Conservation (phyloP, 2,113 vertebrate species). For the Uria lomvia region DNA sequence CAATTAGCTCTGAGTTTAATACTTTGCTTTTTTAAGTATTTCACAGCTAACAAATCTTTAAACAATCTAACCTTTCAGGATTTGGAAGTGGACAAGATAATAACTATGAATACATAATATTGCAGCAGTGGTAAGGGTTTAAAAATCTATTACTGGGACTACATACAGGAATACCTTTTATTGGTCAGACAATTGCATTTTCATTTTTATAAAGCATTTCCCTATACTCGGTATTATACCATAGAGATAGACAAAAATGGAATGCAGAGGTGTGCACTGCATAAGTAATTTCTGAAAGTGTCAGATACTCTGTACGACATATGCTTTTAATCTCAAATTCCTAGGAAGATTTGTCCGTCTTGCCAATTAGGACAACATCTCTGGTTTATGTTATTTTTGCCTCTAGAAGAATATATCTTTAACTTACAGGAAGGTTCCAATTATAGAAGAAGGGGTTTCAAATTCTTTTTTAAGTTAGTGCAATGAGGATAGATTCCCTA, state of each 20-base stretch:
- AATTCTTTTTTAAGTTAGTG: not conserved
- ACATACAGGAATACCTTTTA: slow-evolving; percentile 58
- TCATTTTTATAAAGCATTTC: slow-evolving; percentile 55
- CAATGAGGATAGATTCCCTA: not conserved
- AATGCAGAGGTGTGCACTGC: not conserved
- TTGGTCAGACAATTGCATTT: slow-evolving; percentile 69
- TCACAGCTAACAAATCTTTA: slow-evolving; percentile 75
- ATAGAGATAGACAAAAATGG: slow-evolving; percentile 7
- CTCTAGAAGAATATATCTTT: not conserved
- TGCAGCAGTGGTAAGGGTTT: slow-evolving; percentile 56
- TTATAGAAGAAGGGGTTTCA: not conserved
- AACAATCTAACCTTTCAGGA: slow-evolving; percentile 72
- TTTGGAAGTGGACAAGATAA: slow-evolving; percentile 75
- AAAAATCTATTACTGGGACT: slow-evolving; percentile 69
- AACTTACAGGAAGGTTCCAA: not conserved
- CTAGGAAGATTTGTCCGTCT: not conserved
- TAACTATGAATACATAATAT: slow-evolving; percentile 61
- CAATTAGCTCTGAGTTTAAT: slow-evolving; percentile 70
- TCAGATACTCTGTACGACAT: not conserved
- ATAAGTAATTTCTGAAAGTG: not conserved
- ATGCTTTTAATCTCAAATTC: not conserved
- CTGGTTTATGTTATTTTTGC: not conserved
- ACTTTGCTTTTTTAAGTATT: slow-evolving; percentile 65
- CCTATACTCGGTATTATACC: not conserved
- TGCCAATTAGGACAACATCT: not conserved